phyloP scores from a whole-genome alignment of 2,888 invertebrate species.

The Parnassius smintheus region DNA sequence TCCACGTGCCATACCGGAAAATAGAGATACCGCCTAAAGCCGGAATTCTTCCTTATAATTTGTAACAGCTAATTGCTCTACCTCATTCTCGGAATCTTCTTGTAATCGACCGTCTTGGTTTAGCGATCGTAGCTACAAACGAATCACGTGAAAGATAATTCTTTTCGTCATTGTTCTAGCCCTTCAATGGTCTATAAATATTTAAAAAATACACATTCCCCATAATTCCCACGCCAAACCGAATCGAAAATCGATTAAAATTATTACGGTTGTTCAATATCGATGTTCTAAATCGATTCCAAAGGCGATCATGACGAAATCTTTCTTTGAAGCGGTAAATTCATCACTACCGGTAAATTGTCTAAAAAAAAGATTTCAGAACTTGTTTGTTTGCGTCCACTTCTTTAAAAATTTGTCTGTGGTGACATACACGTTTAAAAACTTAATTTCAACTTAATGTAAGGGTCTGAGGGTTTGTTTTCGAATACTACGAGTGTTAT shows the following conservation, averaged over 20 bases:
- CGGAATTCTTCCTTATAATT: too few species aligned
- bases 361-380: conserved; percentile 8
- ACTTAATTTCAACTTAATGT: conserved; percentile 1
- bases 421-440: neutral
- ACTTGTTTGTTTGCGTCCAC: conserved; percentile 22
- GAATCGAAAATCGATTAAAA: conserved; percentile 12
- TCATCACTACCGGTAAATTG: conserved; percentile 21
- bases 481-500: neutral
- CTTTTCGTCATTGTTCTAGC: too few species aligned
- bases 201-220: too few species aligned
- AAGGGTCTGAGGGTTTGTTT: conserved; percentile 1
- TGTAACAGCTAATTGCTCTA: too few species aligned
- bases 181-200: too few species aligned
- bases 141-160: too few species aligned
- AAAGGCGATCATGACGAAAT: conserved; percentile 20
- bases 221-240: conserved; percentile 20
- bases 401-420: conserved; percentile 17
- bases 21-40: too few species aligned
- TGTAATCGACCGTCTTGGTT: too few species aligned
- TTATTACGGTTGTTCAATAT: conserved; percentile 14
- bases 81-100: too few species aligned
- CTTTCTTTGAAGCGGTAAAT: conserved; percentile 7
- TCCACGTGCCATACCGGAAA: too few species aligned
- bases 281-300: conserved; percentile 20
- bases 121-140: too few species aligned